A percentile compares a stretch with the other conserved stretches of the same genome.
phyloP scores from a whole-genome alignment of 2,888 invertebrate genomes.

The Eristalis intricaria region DNA sequence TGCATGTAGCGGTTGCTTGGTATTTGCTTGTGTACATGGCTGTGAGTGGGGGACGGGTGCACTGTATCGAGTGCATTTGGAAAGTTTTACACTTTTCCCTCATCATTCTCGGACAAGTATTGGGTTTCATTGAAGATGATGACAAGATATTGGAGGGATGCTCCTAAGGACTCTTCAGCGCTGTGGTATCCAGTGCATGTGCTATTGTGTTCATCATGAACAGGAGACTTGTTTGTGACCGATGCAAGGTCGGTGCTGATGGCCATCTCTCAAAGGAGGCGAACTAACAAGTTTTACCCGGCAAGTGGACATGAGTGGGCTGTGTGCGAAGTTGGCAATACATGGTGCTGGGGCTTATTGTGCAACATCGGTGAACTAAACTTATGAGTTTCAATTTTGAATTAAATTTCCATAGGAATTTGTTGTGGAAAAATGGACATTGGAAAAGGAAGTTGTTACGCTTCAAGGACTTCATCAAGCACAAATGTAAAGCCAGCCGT shows the following conservation, averaged over 20 bases:
- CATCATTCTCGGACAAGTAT: background rate
- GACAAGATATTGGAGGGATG: background rate
- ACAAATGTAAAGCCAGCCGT: background rate
- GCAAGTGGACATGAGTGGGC: background rate
- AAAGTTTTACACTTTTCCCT: slow-evolving; percentile 17
- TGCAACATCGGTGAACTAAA: background rate
- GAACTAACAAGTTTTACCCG: background rate
- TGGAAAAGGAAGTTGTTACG: background rate
- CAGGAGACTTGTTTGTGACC: slow-evolving; percentile 14
- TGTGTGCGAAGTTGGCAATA: background rate
- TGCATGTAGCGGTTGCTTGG: slow-evolving; percentile 10
- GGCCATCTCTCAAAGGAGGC: background rate
- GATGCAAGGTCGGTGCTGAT: background rate
- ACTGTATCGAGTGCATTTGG: background rate
- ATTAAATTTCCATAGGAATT: background rate
- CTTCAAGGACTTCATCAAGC: background rate
- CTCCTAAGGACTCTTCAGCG: background rate
- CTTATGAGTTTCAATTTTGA: background rate
- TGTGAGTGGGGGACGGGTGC: background rate
- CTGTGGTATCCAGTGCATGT: background rate
- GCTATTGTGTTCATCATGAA: slow-evolving; percentile 28
- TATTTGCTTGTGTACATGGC: background rate
- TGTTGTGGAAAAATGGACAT: background rate
- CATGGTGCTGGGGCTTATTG: background rate
- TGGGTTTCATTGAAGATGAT: slow-evolving; percentile 23